Base-by-base conservation (phyloP, 2,888 invertebrate species). In the Diadromus collaris region DNA sequence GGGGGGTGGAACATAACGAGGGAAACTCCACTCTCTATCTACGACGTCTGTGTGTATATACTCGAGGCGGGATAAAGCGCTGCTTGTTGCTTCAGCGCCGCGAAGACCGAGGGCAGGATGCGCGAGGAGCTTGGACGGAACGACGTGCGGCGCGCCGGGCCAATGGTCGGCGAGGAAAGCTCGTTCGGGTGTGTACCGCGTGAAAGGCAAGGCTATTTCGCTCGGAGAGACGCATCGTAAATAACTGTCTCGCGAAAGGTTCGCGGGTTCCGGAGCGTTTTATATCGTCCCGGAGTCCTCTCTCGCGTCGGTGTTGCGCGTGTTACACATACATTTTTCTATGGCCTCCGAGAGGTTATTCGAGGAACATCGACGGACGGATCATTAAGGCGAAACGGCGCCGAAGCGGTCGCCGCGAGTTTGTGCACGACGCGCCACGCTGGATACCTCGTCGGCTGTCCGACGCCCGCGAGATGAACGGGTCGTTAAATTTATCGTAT, bases 401-500 rank as follows among this genome's bases (percentile, higher is more conserved):
- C 16, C 9, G 29, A 56, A n/a, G 27, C 34, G 24, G 41, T 46
- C 6, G 19, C 46, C 56, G 65, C 48, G 34, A 21, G 70, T 51
- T 56, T 21, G 41, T 21, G 44, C 38, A 19, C 27, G 46, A 69
- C 51, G 38, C 38, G 65, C 54, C 58, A 9, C 65, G 68, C 60
- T 70, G 56, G 51, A 58, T 48, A 32, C 21, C 29, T 56, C 54
- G 19, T n/a, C 38, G 16, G 65, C 41, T 38, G 24, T 41, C 46
- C 56, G 44, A 56, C 58, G 27, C 16, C 13, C 10, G 60, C 34
- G 44, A 68, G 61, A 44, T 21, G 56, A 58, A 24, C 13, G 46
- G 63, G 67, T 70, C 56, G 76, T 61, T 80, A 61, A 80, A 80
- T 80, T 80, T 74, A 80, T 80, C 70, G 80, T 77, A 74, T 74